Evolutionary conservation across 2,888 invertebrate genomes (phyloP).

Genomic region (Nymphalis urticae): DNA sequence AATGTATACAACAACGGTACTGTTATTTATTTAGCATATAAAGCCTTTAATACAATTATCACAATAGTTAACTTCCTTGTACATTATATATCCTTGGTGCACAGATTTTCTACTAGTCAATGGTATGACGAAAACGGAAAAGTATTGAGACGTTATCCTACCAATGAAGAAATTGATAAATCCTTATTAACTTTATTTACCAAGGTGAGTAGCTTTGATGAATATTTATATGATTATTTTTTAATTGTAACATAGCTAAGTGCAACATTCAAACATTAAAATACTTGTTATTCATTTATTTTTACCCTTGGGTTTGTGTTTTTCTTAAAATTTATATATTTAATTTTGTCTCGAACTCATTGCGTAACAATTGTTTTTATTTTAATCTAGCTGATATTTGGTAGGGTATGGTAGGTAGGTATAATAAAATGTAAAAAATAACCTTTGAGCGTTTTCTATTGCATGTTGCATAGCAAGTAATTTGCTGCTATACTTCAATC

Average conservation of each 20-base stretch:
- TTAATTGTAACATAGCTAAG: background rate
- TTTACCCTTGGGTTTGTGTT: too few relatives aligned
- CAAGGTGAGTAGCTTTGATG: slow-evolving; percentile 55
- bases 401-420: too few relatives aligned
- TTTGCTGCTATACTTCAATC: too few relatives aligned
- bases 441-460: too few relatives aligned
- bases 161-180: slow-evolving; percentile 76
- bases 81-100: slow-evolving; percentile 26
- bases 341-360: too few relatives aligned
- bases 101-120: slow-evolving; percentile 88
- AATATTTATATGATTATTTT: background rate
- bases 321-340: too few relatives aligned
- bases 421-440: too few relatives aligned
- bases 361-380: too few relatives aligned
- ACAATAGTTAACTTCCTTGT: slow-evolving; percentile 15
- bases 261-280: too few relatives aligned
- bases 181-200: slow-evolving; percentile 69
- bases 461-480: too few relatives aligned
- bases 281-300: too few relatives aligned
- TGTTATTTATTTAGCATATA: slow-evolving; percentile 4
- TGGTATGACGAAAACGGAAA: slow-evolving; percentile 92
- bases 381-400: too few relatives aligned
- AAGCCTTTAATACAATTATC: slow-evolving; percentile 5
- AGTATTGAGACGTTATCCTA: slow-evolving; percentile 80
- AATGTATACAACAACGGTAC: background rate